Base-by-base conservation (phyloP, 2,797 vertebrate species). In the Cynopterus sphinx region DNA sequence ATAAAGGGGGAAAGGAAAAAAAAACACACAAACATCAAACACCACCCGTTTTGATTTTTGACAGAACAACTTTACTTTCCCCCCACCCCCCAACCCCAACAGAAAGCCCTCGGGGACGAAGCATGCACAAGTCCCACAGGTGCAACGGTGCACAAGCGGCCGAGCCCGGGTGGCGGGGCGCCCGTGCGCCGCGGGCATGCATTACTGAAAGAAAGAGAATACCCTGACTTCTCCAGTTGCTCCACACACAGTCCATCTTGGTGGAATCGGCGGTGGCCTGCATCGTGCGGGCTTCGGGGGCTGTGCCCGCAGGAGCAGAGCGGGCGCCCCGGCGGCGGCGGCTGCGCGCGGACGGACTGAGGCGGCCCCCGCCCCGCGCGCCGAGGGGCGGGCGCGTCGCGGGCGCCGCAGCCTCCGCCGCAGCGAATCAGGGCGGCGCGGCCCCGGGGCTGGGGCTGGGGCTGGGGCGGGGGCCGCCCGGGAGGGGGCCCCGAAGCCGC, bases 171-270 rank as follows among this genome's bases (percentile, higher is more conserved):
- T 97, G 97, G 90, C 78, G 92, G 97, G 96, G 95, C 94, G 96
- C 97, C 90, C 98, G 96, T 97, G 97, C 97, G 95, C 96, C 96
- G 97, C 95, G 96, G 95, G 96, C 98, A 97, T 98, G 98, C 98
- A 98, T 97, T 97, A 98, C 98, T 2, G 96, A 98, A 98, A 98
- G 2, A 97, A 98, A 98, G 74, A 97, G 95, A 98, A 99, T 99
- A 99, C 99, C 99, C 99, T 99, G 99, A 98, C 99, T 99, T 98
- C 99, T 99, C 99, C 99, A 99, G 99, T 99, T 98, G 99, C 99
- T 99, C 99, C 99, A 99, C 95, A 99, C 99, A 98, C 99, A 98
- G 94, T 99, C 99, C 99, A 99, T 99, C 99, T 99, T 99, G 98
- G 99, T 99, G 97, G 99, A 99, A 97, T 99, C 99, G 43, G 97